Evolutionary conservation across 1,140 invertebrate species (phyloP), one percentile per base, ranked within the genome.

Genomic region (Lineus longissimus): DNA sequence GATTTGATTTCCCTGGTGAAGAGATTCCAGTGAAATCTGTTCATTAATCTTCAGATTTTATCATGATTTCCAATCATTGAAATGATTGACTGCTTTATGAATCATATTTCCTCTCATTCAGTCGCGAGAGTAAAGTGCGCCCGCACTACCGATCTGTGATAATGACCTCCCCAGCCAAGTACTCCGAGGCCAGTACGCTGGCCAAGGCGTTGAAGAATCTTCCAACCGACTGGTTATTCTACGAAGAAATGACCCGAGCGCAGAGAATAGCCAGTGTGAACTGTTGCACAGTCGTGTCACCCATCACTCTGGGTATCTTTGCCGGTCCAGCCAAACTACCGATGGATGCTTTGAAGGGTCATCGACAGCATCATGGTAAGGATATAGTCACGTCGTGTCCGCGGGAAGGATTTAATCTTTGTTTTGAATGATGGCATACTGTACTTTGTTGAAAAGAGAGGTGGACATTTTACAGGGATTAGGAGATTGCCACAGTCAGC

Each of bases 191-290:
- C 33, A 54, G 43, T 83, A 79, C 64, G 69, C 74, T 66, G 70
- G 74, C 17, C 27, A 55, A 85, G 15, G 82, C 85, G 9, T 67
- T 83, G 9, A 75, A 81, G 51, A 72, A 73, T 45, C 77, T 93
- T 25, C 89, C 88, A 0, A 87, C 88, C 9, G 90, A 93, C 73
- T 95, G 92, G 91, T 80, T 94, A 22, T 83, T 93, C 31, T 94
- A 89, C 76, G 91, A 92, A 73, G 91, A 93, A 79, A 89, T 93
- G 80, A 88, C 86, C 17, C 85, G 88, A 31, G 31, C 62, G 11
- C 61, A 69, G 27, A 84, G 87, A 27, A 36, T 73, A 19, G 72
- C 76, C 2, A 64, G 66, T 62, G 87, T 91, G 0, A 85, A 87
- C 60, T 89, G 88, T 65, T 89, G 89, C 60, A 93, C 93, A 15